These are phyloP conservation scores for Drosophila subsilvestris DNA, from an alignment of 2,888 invertebrate species.

Conservation along the genomic window DNA sequence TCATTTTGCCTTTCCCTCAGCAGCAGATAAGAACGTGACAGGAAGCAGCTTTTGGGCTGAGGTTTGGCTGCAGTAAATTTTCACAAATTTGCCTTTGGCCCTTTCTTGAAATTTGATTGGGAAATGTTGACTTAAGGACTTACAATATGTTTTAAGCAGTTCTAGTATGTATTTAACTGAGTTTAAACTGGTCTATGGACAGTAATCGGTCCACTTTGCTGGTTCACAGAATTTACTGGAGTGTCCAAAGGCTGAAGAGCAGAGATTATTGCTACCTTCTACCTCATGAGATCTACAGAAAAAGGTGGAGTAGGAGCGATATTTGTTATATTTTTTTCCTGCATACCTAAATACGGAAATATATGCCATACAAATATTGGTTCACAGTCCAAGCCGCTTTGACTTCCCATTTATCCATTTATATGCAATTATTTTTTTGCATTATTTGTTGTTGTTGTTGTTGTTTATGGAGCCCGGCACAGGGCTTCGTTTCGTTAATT, in stretches of 20 bases:
- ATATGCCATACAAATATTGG: slow-evolving; percentile 59
- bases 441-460: slow-evolving; percentile 24
- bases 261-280: too few relatives aligned
- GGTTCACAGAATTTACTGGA: too few relatives aligned
- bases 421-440: slow-evolving; percentile 50
- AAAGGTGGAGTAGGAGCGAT: too few relatives aligned
- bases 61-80: slow-evolving; percentile 1
- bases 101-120: background rate
- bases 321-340: background rate
- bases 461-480: slow-evolving; percentile 18
- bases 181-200: background rate
- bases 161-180: background rate
- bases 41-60: slow-evolving; percentile 1
- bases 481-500: slow-evolving; percentile 55
- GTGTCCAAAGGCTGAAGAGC: background rate
- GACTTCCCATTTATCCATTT: slow-evolving; percentile 49
- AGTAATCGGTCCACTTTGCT: background rate
- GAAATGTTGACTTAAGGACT: background rate
- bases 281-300: too few relatives aligned
- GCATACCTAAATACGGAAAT: background rate
- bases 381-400: slow-evolving; percentile 24
- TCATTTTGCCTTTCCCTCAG: slow-evolving; percentile 10
- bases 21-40: slow-evolving; percentile 35
- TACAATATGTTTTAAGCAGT: background rate
- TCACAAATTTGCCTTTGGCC: background rate